Base-by-base conservation (phyloP, 2,888 invertebrate species). In the Panorpa germanica region DNA sequence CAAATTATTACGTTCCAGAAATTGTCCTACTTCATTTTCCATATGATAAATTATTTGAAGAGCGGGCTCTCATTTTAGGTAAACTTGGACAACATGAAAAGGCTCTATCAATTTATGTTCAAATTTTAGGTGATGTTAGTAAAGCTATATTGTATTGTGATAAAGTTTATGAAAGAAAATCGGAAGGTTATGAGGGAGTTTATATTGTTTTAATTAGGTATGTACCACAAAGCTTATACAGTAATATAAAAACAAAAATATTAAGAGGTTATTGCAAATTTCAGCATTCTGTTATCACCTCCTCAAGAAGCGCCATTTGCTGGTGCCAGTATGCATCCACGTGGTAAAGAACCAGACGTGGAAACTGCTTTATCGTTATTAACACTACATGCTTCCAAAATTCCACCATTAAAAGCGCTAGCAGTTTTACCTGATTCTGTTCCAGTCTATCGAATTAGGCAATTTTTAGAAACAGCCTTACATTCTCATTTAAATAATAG, bases 61-160 rank as follows among this genome's bases (percentile, higher is more conserved):
- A 96, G 51, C 65, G 91, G 35, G 95, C 96, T 0, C 65, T 96
- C n/a, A 75, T 98, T 35, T 58, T 95, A 23, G 95, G 93, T 1
- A 75, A 82, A 41, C 58, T 95, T 14, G 86, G 85, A 2, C 63
- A 80, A 37, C 95, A 98, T 49, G 85, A 91, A 45, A 81, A 91
- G 48, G 91, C 90, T 0, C 57, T 98, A 26, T 74, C 81, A 2
- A 85, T 98, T 45, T 95, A 95, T 50, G 72, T 93, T 12, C 76
- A 83, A 43, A 70, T 88, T 18, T 59, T 98, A 34, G 74, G 85
- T 22, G 80, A 96, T 50, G 66, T 80, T 2, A 58, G 70, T 4
- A 70, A 74, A 45, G 96, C 96, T 0, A 73, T 81, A 36, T 62
- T 70, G 33, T 96, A 90, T 52, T 90, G 90, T 47, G 68, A 75